Base-by-base conservation (phyloP, 2,113 vertebrate genomes). In the Origma solitaria region DNA sequence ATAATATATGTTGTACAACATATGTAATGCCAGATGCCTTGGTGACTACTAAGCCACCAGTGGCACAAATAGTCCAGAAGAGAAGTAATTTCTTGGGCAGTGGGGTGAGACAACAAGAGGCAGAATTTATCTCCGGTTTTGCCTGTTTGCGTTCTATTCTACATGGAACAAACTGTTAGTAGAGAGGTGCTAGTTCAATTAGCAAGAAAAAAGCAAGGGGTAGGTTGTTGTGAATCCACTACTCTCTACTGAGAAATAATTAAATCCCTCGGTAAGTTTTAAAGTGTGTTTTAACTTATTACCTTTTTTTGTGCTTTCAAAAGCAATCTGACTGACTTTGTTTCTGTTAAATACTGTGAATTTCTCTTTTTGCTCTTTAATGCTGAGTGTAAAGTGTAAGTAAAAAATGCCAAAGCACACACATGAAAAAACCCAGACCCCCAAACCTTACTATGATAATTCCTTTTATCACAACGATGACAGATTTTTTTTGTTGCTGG, bases 391-490 rank as follows among this genome's bases (percentile, higher is more conserved):
- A 58, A 21, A 57, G 28, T 24, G 6, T 25, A 58, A 24, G 5
- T 44, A 15, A 15, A 66, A 69, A 51, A 15, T 12, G 21, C 24
- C 56, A 15, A 19, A 38, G 35, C 24, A 65, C 2, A 25, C 15
- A 16, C 10, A 5, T 3, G 10, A 17, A 24, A 57, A 30, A 1
- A 1, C 2, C 28, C 45, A 58, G 12, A 12, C 15, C 23, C 20
- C 15, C 15, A 49, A 30, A 27, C 3, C 11, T 51, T 53, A 21
- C 28, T 40, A 6, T 16, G 33, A 25, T n/a, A 69, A 72, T 77
- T 78, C 45, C 24, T 91, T 78, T 44, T 30, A 56, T 61, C 25
- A 53, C 1, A 0, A 6, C 11, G 30, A 23, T 65, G 8, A 35
- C 10, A 33, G 27, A 27, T n/a, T 71, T 79, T 82, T 23, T 30